Percentiles rank a stretch among this genome's conserved stretches.
Conservation (phyloP, 2,797 vertebrate species). For the Paramormyrops hopkinsi region DNA sequence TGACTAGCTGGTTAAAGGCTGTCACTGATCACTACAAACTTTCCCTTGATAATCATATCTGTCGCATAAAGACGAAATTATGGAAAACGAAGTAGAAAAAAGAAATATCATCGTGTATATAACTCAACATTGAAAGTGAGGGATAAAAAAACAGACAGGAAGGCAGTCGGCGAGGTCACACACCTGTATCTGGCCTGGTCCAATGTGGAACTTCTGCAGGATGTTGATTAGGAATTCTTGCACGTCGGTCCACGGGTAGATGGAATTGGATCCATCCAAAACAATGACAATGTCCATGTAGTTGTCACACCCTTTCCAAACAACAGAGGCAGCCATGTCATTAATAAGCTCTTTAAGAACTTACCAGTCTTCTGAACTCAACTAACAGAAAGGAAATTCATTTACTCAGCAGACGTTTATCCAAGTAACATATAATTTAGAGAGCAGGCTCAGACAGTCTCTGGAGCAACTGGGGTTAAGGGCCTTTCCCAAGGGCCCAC, state of each 20-base stretch:
- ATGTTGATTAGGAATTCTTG: slow-evolving; percentile 97
- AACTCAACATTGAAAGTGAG: not conserved
- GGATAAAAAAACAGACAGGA: not conserved
- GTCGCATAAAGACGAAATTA: not conserved
- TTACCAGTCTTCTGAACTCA: not conserved
- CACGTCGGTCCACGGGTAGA: slow-evolving; percentile 96
- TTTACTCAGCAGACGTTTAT: not conserved
- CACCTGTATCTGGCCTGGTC: slow-evolving; percentile 96
- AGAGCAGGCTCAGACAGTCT: not conserved
- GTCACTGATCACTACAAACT: not conserved
- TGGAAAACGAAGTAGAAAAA: not conserved
- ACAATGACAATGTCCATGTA: slow-evolving; percentile 99
- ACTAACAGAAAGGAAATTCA: not conserved
- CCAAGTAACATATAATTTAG: not conserved
- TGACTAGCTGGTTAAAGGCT: not conserved
- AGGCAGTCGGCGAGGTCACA: not conserved
- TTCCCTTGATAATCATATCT: not conserved
- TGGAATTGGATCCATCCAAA: slow-evolving; percentile 96
- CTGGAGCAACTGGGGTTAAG: not conserved
- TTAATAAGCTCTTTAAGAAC: not conserved
- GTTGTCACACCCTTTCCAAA: slow-evolving; percentile 82
- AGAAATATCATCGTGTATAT: not conserved
- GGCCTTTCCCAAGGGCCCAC: not conserved
- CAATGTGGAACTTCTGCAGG: slow-evolving; percentile 93
- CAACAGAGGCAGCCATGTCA: not conserved